Percentiles rank a stretch among this genome's conserved stretches.
Conservation (phyloP, 2,888 invertebrate genomes). For the Carpatolechia fugitivella region DNA sequence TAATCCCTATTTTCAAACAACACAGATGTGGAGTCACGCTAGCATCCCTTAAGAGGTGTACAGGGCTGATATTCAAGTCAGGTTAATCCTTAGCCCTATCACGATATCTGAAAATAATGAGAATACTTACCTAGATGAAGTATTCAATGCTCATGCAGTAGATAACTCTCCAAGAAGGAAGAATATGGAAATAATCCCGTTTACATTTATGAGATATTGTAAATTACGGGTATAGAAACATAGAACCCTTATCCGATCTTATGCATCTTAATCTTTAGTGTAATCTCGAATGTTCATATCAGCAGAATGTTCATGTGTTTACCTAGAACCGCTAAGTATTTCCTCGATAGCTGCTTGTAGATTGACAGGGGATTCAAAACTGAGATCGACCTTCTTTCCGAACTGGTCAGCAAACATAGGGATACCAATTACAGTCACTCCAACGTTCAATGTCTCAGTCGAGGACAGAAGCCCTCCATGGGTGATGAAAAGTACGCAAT, state of each 20-base stretch:
- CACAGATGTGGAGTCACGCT: too few relatives aligned
- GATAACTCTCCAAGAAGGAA: too few relatives aligned
- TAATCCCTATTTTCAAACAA: not conserved
- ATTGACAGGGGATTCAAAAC: slow-evolving; percentile 34
- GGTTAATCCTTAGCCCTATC: slow-evolving; percentile 33
- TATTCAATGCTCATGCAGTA: too few relatives aligned
- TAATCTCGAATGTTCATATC: not conserved
- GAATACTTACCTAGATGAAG: not conserved
- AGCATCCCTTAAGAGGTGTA: too few relatives aligned
- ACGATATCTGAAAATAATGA: not conserved
- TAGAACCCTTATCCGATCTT: not conserved
- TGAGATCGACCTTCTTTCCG: slow-evolving; percentile 38
- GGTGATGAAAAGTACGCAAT: slow-evolving; percentile 40
- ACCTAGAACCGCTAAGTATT: slow-evolving; percentile 37
- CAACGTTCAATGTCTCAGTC: slow-evolving; percentile 48
- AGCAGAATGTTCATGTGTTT: slow-evolving; percentile 34
- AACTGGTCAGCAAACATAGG: slow-evolving; percentile 52
- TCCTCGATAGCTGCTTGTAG: slow-evolving; percentile 39
- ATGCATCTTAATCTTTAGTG: not conserved
- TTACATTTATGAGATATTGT: too few relatives aligned
- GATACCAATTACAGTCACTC: slow-evolving; percentile 46
- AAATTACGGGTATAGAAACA: too few relatives aligned
- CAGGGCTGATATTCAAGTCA: too few relatives aligned
- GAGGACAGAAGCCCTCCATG: slow-evolving; percentile 51
- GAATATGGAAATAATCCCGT: too few relatives aligned